phyloP scores from a whole-genome alignment of 2,797 vertebrate genomes.

The Mareca strepera region DNA sequence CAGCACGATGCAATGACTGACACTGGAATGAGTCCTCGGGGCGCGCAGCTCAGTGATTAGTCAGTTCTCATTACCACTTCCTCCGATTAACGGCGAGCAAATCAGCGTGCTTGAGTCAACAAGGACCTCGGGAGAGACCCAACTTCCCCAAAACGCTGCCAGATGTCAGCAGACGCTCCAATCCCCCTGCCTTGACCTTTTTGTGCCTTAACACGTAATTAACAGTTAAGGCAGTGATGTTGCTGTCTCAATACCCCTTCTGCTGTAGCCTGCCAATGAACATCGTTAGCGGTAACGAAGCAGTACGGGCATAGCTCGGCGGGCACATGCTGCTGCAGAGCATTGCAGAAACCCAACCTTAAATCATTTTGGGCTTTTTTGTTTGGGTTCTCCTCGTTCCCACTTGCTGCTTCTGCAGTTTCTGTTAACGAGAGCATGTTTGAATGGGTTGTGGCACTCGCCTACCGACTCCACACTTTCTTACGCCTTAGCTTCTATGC shows the following conservation, averaged over 20 bases:
- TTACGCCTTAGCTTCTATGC: neutral
- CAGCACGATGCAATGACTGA: neutral
- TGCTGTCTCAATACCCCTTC: neutral
- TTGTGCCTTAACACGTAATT: neutral
- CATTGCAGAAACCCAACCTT: neutral
- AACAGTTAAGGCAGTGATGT: neutral
- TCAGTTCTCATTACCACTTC: constrained; percentile 38
- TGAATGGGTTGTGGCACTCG: neutral
- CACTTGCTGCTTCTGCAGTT: neutral
- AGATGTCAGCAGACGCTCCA: neutral
- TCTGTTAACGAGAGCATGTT: neutral
- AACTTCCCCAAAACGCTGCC: constrained; percentile 31
- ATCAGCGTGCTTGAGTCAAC: neutral
- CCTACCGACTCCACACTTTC: neutral
- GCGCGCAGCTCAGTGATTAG: neutral
- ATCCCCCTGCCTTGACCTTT: neutral
- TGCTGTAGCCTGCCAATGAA: neutral
- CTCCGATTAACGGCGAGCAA: neutral
- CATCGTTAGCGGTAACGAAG: neutral
- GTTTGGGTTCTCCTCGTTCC: neutral
- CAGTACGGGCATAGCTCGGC: neutral
- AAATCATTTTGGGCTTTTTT: neutral
- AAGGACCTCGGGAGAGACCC: neutral
- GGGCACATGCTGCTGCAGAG: neutral
- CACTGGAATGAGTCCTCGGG: neutral